Conservation (phyloP, 2,888 invertebrate species). For the Drosophila phalerata region DNA sequence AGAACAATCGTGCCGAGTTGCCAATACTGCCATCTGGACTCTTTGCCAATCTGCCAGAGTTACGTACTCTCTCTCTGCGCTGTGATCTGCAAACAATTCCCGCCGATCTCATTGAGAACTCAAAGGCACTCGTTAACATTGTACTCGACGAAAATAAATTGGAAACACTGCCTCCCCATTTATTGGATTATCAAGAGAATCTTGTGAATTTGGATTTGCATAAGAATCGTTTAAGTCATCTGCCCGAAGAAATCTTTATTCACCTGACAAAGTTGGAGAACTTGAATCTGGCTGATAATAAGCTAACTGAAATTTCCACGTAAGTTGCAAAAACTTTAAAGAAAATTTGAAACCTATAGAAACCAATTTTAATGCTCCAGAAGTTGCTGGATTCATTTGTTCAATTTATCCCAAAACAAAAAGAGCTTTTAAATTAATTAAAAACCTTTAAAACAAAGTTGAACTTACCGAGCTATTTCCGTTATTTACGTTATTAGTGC, state of each 20-base stretch:
- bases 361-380: background rate
- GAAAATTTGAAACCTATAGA: background rate
- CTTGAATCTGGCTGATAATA: constrained; percentile 89
- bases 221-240: constrained; percentile 87
- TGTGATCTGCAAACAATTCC: constrained; percentile 88
- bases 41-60: constrained; percentile 87
- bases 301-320: constrained; percentile 87
- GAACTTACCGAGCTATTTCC: too few species aligned
- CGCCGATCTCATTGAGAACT: constrained; percentile 88
- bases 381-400: background rate
- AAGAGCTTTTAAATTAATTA: background rate
- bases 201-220: constrained; percentile 89
- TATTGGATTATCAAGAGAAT: constrained; percentile 88
- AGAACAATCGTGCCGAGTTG: constrained; percentile 88
- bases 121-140: constrained; percentile 87
- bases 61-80: constrained; percentile 87
- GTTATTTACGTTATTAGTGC: too few species aligned
- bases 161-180: constrained; percentile 87
- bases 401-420: background rate
- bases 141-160: constrained; percentile 88
- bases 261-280: constrained; percentile 87
- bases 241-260: constrained; percentile 88
- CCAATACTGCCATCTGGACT: constrained; percentile 87
- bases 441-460: background rate
- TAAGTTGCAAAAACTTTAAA: background rate